phyloP scores from a whole-genome alignment of 2,113 vertebrate genomes.

The Nanorana parkeri region DNA sequence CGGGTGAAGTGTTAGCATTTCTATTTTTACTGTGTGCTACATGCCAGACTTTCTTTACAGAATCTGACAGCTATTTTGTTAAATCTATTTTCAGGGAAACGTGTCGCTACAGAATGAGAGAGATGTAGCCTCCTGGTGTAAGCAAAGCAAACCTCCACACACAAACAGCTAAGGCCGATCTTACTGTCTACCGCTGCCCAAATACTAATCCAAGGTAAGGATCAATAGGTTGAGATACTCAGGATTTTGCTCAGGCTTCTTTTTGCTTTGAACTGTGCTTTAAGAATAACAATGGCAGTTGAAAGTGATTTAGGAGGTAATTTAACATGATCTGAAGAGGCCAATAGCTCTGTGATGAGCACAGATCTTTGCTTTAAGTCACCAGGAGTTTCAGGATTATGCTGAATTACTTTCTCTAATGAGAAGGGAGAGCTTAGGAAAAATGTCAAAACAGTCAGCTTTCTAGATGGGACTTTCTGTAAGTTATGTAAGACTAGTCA shows the following conservation, averaged over 20 bases:
- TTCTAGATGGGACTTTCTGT: neutral
- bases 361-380: slow-evolving; percentile 19
- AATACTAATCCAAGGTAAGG: slow-evolving; percentile 50
- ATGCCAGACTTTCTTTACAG: slow-evolving; percentile 39
- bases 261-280: slow-evolving; percentile 48
- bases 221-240: slow-evolving; percentile 52
- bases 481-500: neutral
- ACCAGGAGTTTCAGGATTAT: slow-evolving; percentile 38
- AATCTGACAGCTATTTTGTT: slow-evolving; percentile 31
- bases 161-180: slow-evolving; percentile 34
- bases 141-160: slow-evolving; percentile 47
- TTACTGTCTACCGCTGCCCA: slow-evolving; percentile 48
- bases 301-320: slow-evolving; percentile 51
- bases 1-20: slow-evolving; percentile 41
- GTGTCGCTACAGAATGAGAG: slow-evolving; percentile 48
- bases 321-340: slow-evolving; percentile 51
- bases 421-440: neutral
- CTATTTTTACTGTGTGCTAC: slow-evolving; percentile 22
- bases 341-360: slow-evolving; percentile 33
- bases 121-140: slow-evolving; percentile 26
- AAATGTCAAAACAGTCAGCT: neutral
- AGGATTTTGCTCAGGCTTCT: slow-evolving; percentile 39
- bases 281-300: slow-evolving; percentile 46
- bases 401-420: slow-evolving; percentile 31
- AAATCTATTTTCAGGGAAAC: slow-evolving; percentile 33